phyloP scores from a whole-genome alignment of 2,797 vertebrate genomes.

The Etheostoma perlongum region DNA sequence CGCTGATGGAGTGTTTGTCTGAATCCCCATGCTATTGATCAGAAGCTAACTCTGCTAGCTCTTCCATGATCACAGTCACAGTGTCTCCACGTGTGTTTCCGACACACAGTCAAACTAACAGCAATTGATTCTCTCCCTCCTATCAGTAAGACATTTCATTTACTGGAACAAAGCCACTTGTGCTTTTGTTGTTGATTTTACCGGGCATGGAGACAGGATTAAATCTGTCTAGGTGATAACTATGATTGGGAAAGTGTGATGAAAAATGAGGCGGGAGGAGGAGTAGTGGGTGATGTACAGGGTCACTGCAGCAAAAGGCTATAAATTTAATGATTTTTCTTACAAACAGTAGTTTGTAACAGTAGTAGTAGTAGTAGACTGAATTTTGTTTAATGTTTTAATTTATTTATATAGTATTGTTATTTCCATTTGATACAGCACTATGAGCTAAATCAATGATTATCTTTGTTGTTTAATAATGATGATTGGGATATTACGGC shows the following conservation, averaged over 20 bases:
- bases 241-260: conserved; percentile 40
- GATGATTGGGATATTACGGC: background rate
- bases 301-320: conserved; percentile 27
- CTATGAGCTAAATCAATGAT: background rate
- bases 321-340: conserved; percentile 24
- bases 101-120: conserved; percentile 54
- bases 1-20: conserved; percentile 59
- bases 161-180: conserved; percentile 67
- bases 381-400: background rate
- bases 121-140: conserved; percentile 62
- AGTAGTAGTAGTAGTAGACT: conserved; percentile 11
- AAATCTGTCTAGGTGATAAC: conserved; percentile 49
- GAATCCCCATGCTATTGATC: conserved; percentile 71
- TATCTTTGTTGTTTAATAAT: background rate
- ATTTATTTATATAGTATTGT: background rate
- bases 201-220: conserved; percentile 56
- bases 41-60: conserved; percentile 65
- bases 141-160: conserved; percentile 67
- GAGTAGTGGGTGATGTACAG: conserved; percentile 6
- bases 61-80: conserved; percentile 63
- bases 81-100: conserved; percentile 47
- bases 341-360: conserved; percentile 19
- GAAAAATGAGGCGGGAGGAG: conserved; percentile 15
- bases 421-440: background rate
- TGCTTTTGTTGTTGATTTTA: conserved; percentile 60